Base-by-base conservation (phyloP, 2,888 invertebrate species). In the Meiosimyza decipiens region DNA sequence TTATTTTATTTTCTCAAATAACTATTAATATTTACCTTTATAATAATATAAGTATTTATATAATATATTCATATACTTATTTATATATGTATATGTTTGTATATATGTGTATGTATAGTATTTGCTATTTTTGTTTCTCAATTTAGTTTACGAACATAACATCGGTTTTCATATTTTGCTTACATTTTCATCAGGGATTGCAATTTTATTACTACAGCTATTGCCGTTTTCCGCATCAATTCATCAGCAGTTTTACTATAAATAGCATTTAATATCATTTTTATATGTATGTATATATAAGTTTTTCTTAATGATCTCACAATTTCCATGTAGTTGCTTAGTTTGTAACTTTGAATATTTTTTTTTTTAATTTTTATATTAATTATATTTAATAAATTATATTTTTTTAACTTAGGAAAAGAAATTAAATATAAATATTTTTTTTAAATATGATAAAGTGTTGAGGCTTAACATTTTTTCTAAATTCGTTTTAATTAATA, bases 201-300 rank as follows among this genome's bases (percentile, higher is more conserved):
- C 55, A 55, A 22, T 55, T 55, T 40, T 9, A 40, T 6, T 40
- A 40, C 9, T 40, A 40, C 40, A 40, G 40, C 40, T 40, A 40
- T 40, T 40, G 40, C 40, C 2, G 40, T 40, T 40, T 40, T 40
- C 9, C 40, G 9, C 40, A 4, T 40, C 40, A 40, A 9, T 40
- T 40, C 40, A 6, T 40, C 40, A 40, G 40, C 40, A 40, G 77
- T 83, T 83, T 83, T 76, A 82, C 81, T 83, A 78, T 82, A 83
- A 73, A 83, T 81, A 83, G 83, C 83, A 83, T 80, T 81, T 79
- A 79, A 80, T 64, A 68, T 62, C 52, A 51, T 50, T 68, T 72
- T 75, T 75, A 69, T 67, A 69, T 71, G 59, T 73, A 75, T 77
- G 74, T 71, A 64, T 73, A 70, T 72, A 63, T 72, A 65, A 76